Evolutionary conservation across 1,140 invertebrate genomes (phyloP).

Genomic region (Aphelenchoides fujianensis): DNA sequence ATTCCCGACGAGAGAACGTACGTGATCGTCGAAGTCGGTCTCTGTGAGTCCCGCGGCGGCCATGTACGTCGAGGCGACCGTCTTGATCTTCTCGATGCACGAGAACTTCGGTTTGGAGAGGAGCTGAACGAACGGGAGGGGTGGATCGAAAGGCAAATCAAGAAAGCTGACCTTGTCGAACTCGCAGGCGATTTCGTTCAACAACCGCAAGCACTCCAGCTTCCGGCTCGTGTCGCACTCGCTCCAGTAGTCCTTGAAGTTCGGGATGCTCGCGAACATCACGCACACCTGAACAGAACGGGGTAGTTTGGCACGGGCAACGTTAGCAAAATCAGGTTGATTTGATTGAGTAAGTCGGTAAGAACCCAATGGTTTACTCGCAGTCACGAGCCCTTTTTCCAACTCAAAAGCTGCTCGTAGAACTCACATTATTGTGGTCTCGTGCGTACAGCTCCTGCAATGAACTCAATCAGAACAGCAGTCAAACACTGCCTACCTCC

Average conservation of each 20-base stretch:
- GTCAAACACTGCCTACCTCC: slow-evolving; percentile 55
- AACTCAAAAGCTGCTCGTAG: no score
- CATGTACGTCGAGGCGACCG: slow-evolving; percentile 92
- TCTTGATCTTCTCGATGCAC: slow-evolving; percentile 92
- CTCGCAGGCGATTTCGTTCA: slow-evolving; percentile 96
- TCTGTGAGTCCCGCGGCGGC: slow-evolving; percentile 65
- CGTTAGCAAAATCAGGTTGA: no score
- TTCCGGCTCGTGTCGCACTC: slow-evolving; percentile 87
- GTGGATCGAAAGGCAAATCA: no score
- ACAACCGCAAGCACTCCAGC: slow-evolving; percentile 82
- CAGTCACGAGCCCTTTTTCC: no score
- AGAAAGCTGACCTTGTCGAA: slow-evolving; percentile 86
- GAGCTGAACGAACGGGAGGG: slow-evolving; percentile 68
- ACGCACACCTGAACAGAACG: no score
- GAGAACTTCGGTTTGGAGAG: slow-evolving; percentile 79
- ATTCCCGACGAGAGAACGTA: background rate
- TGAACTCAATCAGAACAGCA: no score
- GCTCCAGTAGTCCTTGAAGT: slow-evolving; percentile 92
- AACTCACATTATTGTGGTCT: slow-evolving; percentile 80
- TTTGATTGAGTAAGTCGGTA: no score
- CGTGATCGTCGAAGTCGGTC: slow-evolving; percentile 38
- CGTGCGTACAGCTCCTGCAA: slow-evolving; percentile 86
- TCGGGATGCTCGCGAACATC: slow-evolving; percentile 87
- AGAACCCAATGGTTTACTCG: no score
- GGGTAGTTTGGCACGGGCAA: no score